phyloP scores from a whole-genome alignment of 2,888 invertebrate species.

The Shargacucullia verbasci region DNA sequence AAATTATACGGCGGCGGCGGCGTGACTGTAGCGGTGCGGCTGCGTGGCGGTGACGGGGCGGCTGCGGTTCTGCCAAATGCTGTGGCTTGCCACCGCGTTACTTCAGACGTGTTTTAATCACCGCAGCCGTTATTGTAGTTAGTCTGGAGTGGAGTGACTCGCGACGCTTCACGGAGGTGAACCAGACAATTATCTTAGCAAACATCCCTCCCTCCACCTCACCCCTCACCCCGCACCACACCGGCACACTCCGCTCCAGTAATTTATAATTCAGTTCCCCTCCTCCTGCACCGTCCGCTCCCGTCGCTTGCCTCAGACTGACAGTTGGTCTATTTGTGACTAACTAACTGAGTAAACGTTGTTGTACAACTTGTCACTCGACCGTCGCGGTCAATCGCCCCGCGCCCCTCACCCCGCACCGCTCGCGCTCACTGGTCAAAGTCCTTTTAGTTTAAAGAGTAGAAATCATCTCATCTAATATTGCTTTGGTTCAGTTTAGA shows the following conservation, averaged over 20 bases:
- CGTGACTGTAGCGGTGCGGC: neutral
- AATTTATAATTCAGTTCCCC: constrained; percentile 51
- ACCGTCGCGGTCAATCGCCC: constrained; percentile 11
- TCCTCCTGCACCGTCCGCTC: neutral
- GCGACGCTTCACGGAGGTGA: constrained; percentile 16
- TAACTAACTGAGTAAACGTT: constrained; percentile 39
- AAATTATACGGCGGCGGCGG: constrained; percentile 1
- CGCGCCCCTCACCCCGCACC: too few species aligned
- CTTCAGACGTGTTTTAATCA: neutral
- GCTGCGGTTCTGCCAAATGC: neutral
- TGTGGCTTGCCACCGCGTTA: neutral
- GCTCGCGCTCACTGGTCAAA: neutral
- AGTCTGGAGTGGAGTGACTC: neutral
- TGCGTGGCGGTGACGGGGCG: constrained; percentile 1
- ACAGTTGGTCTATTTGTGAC: constrained; percentile 46
- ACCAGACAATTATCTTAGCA: constrained; percentile 54
- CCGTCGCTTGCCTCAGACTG: constrained; percentile 1
- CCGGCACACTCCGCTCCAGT: constrained; percentile 13
- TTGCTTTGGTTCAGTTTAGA: constrained; percentile 27
- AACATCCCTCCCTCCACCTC: constrained; percentile 33
- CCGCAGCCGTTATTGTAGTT: neutral
- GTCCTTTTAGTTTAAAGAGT: constrained; percentile 30
- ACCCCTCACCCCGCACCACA: neutral
- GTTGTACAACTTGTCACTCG: constrained; percentile 25
- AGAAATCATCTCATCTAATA: constrained; percentile 22